Evolutionary conservation across 2,888 invertebrate species (phyloP), one percentile per base, ranked within the genome.

Genomic region (Choreutis nemorana): DNA sequence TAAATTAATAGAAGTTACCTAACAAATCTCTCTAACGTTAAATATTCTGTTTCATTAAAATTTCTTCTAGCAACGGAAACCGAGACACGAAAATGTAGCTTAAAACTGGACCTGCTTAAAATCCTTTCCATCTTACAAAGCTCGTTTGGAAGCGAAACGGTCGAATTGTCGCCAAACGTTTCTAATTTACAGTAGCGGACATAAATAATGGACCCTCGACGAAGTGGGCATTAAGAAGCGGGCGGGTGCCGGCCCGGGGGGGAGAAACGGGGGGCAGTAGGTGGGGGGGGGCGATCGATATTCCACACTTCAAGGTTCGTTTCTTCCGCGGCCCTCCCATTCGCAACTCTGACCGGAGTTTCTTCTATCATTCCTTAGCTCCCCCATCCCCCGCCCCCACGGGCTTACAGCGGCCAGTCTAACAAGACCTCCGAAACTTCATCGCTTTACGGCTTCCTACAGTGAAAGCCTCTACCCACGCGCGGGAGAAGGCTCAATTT

Each of bases 141-240:
- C n/a, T n/a, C n/a, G n/a, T n/a, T n/a, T n/a, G n/a, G n/a, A n/a
- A n/a, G n/a, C n/a, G n/a, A n/a, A n/a, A n/a, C n/a, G n/a, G n/a
- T n/a, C n/a, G n/a, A n/a, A 58, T 57, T 55, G 56, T 46, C 48
- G 46, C 48, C 49, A 42, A 49, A 50, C 55, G 50, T 52, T 50
- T 52, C 50, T 48, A 52, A 54, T 58, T 48, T 55, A 58, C 54
- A 50, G 48, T 41, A 42, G 47, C 55, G 55, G 50, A 52, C 64
- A 66, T 73, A 71, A 73, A 71, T 70, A 68, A 72, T 72, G 66
- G 59, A 55, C 63, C 57, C 55, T 55, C 61, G 61, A 60, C 66
- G 55, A 73, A 72, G 65, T 71, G 67, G 61, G 61, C 58, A 62
- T 65, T 72, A 77, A 78, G 77, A 75, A 66, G 60, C 45, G 53